These are phyloP conservation scores for Zaprionus tsacasi DNA, from an alignment of 1,140 invertebrate genomes.

Conservation along the genomic window DNA sequence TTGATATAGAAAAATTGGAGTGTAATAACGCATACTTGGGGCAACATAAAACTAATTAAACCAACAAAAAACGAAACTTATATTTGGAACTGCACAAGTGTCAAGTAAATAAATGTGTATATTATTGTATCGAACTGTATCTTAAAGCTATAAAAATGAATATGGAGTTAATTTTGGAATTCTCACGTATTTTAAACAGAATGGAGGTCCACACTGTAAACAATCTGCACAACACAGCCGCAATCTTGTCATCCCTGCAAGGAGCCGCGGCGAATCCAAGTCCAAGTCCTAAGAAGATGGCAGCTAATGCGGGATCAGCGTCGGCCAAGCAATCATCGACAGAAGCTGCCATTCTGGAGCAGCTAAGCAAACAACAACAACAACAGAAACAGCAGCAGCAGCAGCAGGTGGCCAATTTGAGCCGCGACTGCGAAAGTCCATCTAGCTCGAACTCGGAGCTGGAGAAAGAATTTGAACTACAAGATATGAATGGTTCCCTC, in stretches of 20 bases:
- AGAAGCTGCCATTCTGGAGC: slow-evolving; percentile 45
- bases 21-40: slow-evolving; percentile 6
- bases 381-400: slow-evolving; percentile 28
- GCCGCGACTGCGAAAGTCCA: slow-evolving; percentile 70
- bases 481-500: slow-evolving; percentile 65
- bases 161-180: slow-evolving; percentile 2
- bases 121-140: slow-evolving; percentile 2
- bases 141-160: not conserved
- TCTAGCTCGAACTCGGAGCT: slow-evolving; percentile 70
- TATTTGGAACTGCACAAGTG: not conserved
- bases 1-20: not conserved
- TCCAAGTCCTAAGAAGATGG: slow-evolving; percentile 37
- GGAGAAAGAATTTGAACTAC: slow-evolving; percentile 73
- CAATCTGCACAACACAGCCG: slow-evolving; percentile 55
- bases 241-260: slow-evolving; percentile 59
- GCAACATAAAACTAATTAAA: not conserved
- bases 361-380: slow-evolving; percentile 34
- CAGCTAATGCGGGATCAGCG: slow-evolving; percentile 12
- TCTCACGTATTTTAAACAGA: slow-evolving; percentile 37
- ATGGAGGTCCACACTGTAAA: slow-evolving; percentile 74
- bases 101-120: not conserved
- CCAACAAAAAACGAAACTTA: not conserved
- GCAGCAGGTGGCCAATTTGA: slow-evolving; percentile 11
- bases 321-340: slow-evolving; percentile 27
- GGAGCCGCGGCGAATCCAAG: slow-evolving; percentile 28